Percentiles rank a stretch among this genome's conserved stretches.
phyloP scores from a whole-genome alignment of 2,797 vertebrate species.

The Arrhamphus sclerolepis region DNA sequence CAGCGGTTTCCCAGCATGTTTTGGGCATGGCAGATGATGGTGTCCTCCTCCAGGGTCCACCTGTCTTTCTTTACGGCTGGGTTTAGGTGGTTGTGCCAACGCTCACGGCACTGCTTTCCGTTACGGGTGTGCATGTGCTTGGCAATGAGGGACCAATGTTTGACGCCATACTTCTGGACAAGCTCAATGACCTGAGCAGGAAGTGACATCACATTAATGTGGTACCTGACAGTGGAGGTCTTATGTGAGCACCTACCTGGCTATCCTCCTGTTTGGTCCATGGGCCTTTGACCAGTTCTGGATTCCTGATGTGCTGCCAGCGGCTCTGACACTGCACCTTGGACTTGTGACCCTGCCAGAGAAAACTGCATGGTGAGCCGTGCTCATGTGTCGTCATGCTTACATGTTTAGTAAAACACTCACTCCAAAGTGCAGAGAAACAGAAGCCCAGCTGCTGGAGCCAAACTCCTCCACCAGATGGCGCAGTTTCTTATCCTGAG shows the following conservation, averaged over 20 bases:
- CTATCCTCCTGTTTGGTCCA: slow-evolving; percentile 97
- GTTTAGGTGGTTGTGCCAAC: slow-evolving; percentile 98
- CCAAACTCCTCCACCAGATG: slow-evolving; percentile 90
- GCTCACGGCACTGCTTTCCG: slow-evolving; percentile 97
- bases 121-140: slow-evolving; percentile 94
- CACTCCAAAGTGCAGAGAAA: slow-evolving; percentile 74
- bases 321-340: slow-evolving; percentile 90
- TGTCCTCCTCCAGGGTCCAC: slow-evolving; percentile 96
- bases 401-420: neutral
- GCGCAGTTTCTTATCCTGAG: slow-evolving; percentile 90
- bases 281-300: slow-evolving; percentile 93
- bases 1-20: slow-evolving; percentile 96
- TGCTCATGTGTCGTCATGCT: neutral
- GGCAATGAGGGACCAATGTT: slow-evolving; percentile 96
- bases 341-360: slow-evolving; percentile 86
- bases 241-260: slow-evolving; percentile 77
- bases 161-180: slow-evolving; percentile 92
- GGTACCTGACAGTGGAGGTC: neutral
- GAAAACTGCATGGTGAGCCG: neutral
- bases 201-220: slow-evolving; percentile 17
- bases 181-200: slow-evolving; percentile 89
- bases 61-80: slow-evolving; percentile 94
- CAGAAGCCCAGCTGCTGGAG: slow-evolving; percentile 90
- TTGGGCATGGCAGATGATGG: slow-evolving; percentile 93
- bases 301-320: slow-evolving; percentile 93